phyloP scores from a whole-genome alignment of 2,888 invertebrate genomes.

The Cryptosula pallasiana region DNA sequence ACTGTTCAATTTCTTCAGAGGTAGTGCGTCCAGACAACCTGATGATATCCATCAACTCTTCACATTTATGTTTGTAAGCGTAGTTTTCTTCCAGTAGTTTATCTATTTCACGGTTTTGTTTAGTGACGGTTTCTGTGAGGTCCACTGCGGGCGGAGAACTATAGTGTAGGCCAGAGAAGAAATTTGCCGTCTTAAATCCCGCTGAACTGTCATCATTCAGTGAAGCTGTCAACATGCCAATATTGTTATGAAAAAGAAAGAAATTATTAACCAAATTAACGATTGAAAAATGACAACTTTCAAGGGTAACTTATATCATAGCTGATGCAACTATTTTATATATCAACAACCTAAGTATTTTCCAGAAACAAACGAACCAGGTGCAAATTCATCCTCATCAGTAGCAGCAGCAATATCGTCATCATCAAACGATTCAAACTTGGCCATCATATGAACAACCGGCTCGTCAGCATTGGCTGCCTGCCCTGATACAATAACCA shows the following conservation, averaged over 20 bases:
- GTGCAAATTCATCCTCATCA: background rate
- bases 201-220: slow-evolving; percentile 40
- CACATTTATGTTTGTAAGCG: background rate
- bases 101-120: background rate
- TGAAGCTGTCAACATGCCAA: no score
- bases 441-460: slow-evolving; percentile 11
- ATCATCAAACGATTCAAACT: background rate
- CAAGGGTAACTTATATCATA: no score
- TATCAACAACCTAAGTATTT: no score
- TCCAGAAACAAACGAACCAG: no score
- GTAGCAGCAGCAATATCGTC: background rate
- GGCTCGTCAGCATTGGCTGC: background rate
- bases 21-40: no score
- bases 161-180: slow-evolving; percentile 61
- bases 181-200: slow-evolving; percentile 75
- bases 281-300: no score
- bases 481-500: background rate
- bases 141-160: background rate
- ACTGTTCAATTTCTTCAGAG: background rate
- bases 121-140: background rate
- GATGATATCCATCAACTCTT: background rate
- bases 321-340: no score
- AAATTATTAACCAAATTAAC: no score
- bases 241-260: no score
- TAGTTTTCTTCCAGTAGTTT: background rate